phyloP scores from a whole-genome alignment of 2,113 vertebrate genomes.

The Nymphicus hollandicus region DNA sequence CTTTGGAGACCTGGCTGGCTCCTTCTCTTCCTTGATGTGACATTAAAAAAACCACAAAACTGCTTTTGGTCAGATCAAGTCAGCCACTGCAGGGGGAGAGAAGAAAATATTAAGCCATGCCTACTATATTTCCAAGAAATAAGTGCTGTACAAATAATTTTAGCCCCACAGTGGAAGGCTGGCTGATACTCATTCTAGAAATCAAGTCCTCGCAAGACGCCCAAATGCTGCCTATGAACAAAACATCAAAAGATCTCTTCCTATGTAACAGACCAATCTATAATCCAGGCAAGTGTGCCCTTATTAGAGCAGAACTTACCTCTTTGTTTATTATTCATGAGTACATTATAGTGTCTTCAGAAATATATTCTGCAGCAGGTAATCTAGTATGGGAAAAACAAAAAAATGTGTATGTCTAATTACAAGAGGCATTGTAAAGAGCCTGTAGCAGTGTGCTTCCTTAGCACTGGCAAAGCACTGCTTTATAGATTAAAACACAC shows the following conservation, averaged over 20 bases:
- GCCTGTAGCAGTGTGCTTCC: background rate
- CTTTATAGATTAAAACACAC: constrained; percentile 33
- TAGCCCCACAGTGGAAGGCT: background rate
- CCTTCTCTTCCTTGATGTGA: background rate
- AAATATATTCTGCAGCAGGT: background rate
- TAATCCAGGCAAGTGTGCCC: background rate
- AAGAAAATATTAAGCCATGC: background rate
- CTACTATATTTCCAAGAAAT: background rate
- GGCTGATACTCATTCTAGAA: background rate
- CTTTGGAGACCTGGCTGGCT: background rate
- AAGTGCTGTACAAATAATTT: background rate
- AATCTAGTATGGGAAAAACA: background rate
- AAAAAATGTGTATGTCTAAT: background rate
- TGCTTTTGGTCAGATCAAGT: background rate
- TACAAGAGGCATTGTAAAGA: background rate
- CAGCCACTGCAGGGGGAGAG: background rate
- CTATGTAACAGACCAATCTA: background rate
- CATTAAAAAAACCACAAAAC: background rate
- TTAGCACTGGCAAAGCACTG: background rate
- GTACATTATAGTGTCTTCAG: background rate
- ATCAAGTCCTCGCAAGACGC: background rate
- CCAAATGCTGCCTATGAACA: background rate
- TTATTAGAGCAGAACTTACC: constrained; percentile 25
- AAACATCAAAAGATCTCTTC: constrained; percentile 5
- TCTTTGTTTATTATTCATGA: constrained; percentile 24